phyloP scores from a whole-genome alignment of 2,113 vertebrate genomes.

The Microtus pennsylvanicus region DNA sequence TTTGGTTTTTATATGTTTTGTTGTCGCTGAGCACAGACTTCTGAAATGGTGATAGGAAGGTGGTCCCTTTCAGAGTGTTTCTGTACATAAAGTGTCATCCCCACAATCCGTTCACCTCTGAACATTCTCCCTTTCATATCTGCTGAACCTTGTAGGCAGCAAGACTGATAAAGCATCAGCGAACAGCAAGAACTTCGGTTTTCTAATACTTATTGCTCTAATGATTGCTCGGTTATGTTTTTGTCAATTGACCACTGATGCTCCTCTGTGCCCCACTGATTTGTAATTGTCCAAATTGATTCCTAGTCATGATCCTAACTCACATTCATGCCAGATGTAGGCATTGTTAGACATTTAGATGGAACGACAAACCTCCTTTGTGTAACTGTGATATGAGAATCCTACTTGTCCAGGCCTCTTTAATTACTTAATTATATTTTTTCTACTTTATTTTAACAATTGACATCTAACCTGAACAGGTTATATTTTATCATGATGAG shows the following conservation, averaged over 20 bases:
- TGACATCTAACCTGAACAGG: conserved; percentile 69
- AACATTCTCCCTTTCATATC: background rate
- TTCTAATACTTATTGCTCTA: conserved; percentile 31
- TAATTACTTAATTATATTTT: conserved; percentile 75
- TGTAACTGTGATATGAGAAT: conserved; percentile 47
- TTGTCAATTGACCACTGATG: conserved; percentile 59
- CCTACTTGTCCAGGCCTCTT: conserved; percentile 38
- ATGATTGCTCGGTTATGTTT: conserved; percentile 64
- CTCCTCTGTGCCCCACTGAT: background rate
- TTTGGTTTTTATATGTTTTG: background rate
- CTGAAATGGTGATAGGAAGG: background rate
- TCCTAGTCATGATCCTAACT: background rate
- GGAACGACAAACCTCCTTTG: conserved; percentile 59
- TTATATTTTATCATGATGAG: conserved; percentile 64
- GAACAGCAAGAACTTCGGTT: conserved; percentile 4
- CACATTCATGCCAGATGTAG: conserved; percentile 35
- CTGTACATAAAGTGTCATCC: background rate
- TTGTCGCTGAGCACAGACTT: background rate
- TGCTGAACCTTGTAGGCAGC: background rate
- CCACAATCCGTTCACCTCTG: background rate
- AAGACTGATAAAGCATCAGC: background rate
- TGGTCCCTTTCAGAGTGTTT: background rate
- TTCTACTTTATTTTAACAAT: conserved; percentile 73
- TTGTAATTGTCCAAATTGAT: conserved; percentile 73
- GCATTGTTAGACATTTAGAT: conserved; percentile 63